Evolutionary conservation across 2,113 vertebrate species (phyloP).

Genomic region (Barbus barbus): DNA sequence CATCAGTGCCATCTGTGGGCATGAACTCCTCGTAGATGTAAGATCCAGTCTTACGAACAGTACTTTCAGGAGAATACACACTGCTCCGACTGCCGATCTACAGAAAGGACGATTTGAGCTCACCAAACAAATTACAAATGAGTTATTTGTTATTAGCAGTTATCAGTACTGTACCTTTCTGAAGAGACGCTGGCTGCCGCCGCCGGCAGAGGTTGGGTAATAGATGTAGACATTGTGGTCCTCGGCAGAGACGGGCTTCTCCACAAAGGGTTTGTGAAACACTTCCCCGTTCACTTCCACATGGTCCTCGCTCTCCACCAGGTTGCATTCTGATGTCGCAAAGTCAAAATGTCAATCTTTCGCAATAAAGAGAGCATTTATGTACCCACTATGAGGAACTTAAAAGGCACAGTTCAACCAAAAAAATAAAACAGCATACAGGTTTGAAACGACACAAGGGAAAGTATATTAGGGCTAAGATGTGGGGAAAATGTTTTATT

Average conservation of each 20-base stretch:
- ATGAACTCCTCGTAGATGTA: constrained; percentile 99
- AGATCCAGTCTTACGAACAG: constrained; percentile 92
- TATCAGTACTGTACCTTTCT: constrained; percentile 81
- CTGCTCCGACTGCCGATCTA: constrained; percentile 98
- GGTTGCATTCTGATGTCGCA: constrained; percentile 82
- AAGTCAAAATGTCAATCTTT: constrained; percentile 16
- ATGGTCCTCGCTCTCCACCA: constrained; percentile 93
- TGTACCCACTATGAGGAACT: not conserved
- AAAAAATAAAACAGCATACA: no score
- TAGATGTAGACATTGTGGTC: constrained; percentile 99
- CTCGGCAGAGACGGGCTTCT: constrained; percentile 97
- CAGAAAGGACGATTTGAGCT: constrained; percentile 20
- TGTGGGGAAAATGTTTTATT: no score
- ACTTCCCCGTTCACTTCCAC: constrained; percentile 95
- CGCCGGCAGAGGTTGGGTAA: constrained; percentile 94
- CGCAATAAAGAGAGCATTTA: not conserved
- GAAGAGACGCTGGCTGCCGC: constrained; percentile 96
- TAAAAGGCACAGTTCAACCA: no score
- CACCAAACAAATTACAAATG: no score
- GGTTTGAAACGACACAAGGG: no score
- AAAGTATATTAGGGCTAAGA: no score
- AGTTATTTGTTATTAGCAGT: not conserved
- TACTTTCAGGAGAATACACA: constrained; percentile 96
- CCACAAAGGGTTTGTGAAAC: constrained; percentile 96
- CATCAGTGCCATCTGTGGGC: constrained; percentile 97